A percentile compares a stretch with the other conserved stretches of the same genome.
These are phyloP conservation scores for Aegotheles bennettii DNA, from an alignment of 2,113 vertebrate species.

Conservation along the genomic window DNA sequence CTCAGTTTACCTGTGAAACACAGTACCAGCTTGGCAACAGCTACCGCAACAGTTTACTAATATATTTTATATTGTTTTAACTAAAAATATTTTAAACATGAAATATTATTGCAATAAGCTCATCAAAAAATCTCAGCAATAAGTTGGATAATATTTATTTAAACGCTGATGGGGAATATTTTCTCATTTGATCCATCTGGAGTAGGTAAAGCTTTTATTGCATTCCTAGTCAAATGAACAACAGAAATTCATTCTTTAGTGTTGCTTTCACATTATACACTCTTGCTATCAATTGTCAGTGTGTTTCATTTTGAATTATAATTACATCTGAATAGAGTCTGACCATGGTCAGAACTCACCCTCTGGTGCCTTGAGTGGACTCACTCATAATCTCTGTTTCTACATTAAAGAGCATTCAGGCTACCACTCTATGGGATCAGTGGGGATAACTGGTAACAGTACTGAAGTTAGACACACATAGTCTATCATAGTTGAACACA, in stretches of 20 bases:
- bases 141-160: not conserved
- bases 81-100: not conserved
- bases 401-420: not conserved
- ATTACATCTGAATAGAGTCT: not conserved
- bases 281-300: not conserved
- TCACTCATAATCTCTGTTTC: not conserved
- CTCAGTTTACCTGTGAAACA: not conserved
- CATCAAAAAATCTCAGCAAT: not conserved
- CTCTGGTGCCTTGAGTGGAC: not conserved
- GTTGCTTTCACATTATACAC: not conserved
- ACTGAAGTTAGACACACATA: rapidly evolving
- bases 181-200: not conserved
- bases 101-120: not conserved
- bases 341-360: not conserved
- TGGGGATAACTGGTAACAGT: not conserved
- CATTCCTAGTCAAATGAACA: not conserved
- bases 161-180: not conserved
- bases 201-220: not conserved
- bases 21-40: not conserved
- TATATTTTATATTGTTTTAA: not conserved
- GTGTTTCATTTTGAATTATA: not conserved
- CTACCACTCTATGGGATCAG: not conserved
- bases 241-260: not conserved
- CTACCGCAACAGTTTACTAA: not conserved
- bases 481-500: too few species aligned